Percentiles rank a stretch among this genome's conserved stretches.
These are phyloP conservation scores for Strix aluco DNA, from an alignment of 2,113 vertebrate species.

Conservation along the genomic window DNA sequence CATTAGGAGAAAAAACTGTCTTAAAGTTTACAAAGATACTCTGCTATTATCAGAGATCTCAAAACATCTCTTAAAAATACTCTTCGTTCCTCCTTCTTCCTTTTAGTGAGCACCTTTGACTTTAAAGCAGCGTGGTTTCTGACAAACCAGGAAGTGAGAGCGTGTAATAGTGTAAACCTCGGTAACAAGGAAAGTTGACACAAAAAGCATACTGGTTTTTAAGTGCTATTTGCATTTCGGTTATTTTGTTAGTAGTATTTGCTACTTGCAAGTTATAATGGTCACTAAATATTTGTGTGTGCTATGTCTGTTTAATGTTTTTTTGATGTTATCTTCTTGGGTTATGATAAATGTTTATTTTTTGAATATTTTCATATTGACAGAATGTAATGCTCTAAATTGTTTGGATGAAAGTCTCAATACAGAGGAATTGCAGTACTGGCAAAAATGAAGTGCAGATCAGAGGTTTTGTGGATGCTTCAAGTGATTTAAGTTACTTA, in stretches of 20 bases:
- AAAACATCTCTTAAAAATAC: neutral
- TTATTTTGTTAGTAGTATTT: neutral
- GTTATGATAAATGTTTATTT: neutral
- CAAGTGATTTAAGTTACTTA: neutral
- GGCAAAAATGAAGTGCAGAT: neutral
- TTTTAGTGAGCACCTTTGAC: slow-evolving; percentile 3
- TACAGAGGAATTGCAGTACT: neutral
- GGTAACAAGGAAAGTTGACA: neutral
- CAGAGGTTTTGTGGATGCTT: neutral
- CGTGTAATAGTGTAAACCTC: neutral
- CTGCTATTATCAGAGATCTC: neutral
- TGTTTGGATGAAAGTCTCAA: neutral
- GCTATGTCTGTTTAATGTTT: neutral
- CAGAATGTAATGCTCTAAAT: neutral
- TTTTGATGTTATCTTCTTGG: neutral
- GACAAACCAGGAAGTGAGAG: slow-evolving; percentile 54
- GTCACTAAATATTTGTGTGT: neutral
- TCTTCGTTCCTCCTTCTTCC: neutral
- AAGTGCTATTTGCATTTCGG: neutral
- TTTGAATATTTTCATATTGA: neutral
- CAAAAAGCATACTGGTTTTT: neutral
- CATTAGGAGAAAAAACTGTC: neutral
- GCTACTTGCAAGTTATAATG: neutral
- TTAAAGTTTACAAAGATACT: neutral
- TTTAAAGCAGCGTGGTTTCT: slow-evolving; percentile 8